Evolutionary conservation across 2,797 vertebrate species (phyloP), one percentile per base, ranked within the genome.

Genomic region (Lacerta bilineata): DNA sequence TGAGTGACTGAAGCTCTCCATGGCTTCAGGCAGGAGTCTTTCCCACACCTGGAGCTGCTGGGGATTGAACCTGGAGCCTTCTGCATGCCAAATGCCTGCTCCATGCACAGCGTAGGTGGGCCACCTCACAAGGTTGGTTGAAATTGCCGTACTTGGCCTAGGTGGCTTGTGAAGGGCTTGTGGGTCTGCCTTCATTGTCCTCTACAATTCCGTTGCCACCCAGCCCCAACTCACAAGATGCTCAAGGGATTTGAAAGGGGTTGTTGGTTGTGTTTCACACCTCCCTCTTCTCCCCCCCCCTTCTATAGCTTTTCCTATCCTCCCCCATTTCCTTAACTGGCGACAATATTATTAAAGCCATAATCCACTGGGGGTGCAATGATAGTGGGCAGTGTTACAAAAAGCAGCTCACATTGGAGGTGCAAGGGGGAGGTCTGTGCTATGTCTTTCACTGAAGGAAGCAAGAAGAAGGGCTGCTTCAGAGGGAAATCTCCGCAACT

Each of bases 341-440:
- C 33, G 79, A 75, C 1, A 5, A 23, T 77, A 88, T 39, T 69
- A 84, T 85, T 81, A 89, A 91, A 94, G 89, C 93, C 89, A 90
- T 59, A 78, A 89, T 71, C 8, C 46, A 17, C 59, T 61, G 85
- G 68, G 33, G 39, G 86, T 29, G 3, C 68, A 15, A 64, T 39
- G 41, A 3, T 23, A 69, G 69, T 41, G 20, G 33, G 61, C 36
- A 20, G 17, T 68, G 55, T 64, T 50, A 39, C 41, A 27, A 50
- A 83, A 46, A 4, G 20, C 86, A 10, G 17, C 23, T 66, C 10
- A 36, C 76, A 36, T 2, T 3, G 41, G 55, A 66, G 17, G 41
- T 0, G 5, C 10, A n/a, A 80, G 18, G 46, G 36, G 7, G 18
- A 27, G 8, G 33, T 82, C 39, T 9, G 2, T 77, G 13, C 50